Evolutionary conservation across 2,797 vertebrate genomes (phyloP).

Genomic region (Galaxias olidus): DNA sequence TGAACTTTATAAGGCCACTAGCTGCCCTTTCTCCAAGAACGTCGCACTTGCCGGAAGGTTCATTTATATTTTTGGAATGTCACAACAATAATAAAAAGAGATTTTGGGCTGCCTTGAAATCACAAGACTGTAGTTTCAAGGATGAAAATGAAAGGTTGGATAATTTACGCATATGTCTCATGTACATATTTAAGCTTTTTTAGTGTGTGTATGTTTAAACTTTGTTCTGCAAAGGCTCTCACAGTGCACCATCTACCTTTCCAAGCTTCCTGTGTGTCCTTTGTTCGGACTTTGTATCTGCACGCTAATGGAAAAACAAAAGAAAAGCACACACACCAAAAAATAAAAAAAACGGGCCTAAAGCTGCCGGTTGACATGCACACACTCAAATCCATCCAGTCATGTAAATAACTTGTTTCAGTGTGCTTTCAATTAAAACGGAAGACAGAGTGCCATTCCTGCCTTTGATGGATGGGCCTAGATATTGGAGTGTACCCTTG

Average conservation of each 20-base stretch:
- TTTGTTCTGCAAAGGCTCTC: too few species aligned
- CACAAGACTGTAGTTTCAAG: constrained; percentile 66
- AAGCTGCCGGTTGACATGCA: constrained; percentile 62
- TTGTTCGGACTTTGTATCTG: constrained; percentile 25
- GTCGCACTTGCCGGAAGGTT: constrained; percentile 51
- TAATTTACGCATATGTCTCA: constrained; percentile 53
- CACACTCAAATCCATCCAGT: constrained; percentile 72
- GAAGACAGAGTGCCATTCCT: constrained; percentile 69
- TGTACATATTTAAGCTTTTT: too few species aligned
- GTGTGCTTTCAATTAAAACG: constrained; percentile 81
- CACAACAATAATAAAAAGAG: constrained; percentile 60
- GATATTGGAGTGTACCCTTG: constrained; percentile 80
- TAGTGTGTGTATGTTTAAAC: too few species aligned
- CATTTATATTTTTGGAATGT: constrained; percentile 63
- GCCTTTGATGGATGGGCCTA: constrained; percentile 79
- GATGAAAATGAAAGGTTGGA: constrained; percentile 36
- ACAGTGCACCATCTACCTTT: too few species aligned
- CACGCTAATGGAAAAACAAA: constrained; percentile 38
- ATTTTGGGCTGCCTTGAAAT: constrained; percentile 67
- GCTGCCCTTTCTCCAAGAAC: constrained; percentile 56
- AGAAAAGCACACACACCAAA: constrained; percentile 72
- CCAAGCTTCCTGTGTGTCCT: too few species aligned
- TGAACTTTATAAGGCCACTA: constrained; percentile 14
- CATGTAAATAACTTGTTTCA: constrained; percentile 83
- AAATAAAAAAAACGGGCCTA: constrained; percentile 39